A percentile compares a stretch with the other conserved stretches of the same genome.
phyloP scores from a whole-genome alignment of 2,113 vertebrate genomes.

The Ibidorhyncha struthersii region DNA sequence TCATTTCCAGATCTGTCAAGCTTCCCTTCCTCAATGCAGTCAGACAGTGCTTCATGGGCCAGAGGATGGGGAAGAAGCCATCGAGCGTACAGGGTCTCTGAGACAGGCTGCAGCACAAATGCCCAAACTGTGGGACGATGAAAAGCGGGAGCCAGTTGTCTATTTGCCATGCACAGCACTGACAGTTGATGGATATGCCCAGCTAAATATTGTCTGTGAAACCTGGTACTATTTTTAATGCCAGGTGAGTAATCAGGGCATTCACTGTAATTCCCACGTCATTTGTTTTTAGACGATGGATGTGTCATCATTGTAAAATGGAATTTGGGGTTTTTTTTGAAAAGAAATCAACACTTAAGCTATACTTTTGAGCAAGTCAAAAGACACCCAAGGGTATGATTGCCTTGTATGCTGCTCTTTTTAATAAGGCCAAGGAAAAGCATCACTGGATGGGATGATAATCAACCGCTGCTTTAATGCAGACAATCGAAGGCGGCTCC shows the following conservation, averaged over 20 bases:
- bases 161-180: neutral
- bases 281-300: neutral
- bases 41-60: neutral
- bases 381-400: slow-evolving; percentile 48
- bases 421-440: slow-evolving; percentile 41
- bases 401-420: neutral
- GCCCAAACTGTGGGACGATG: neutral
- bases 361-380: slow-evolving; percentile 40
- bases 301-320: slow-evolving; percentile 36
- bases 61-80: neutral
- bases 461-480: slow-evolving; percentile 51
- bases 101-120: neutral
- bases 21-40: neutral
- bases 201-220: neutral
- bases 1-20: neutral
- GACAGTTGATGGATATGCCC: neutral
- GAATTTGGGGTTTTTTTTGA: neutral
- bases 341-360: slow-evolving; percentile 36
- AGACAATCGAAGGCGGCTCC: slow-evolving; percentile 30
- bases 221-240: neutral
- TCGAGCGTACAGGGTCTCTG: neutral
- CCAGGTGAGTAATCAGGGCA: neutral
- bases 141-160: neutral
- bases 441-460: slow-evolving; percentile 27
- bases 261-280: neutral